phyloP scores from a whole-genome alignment of 2,113 vertebrate genomes.

The Rhinichthys klamathensis region DNA sequence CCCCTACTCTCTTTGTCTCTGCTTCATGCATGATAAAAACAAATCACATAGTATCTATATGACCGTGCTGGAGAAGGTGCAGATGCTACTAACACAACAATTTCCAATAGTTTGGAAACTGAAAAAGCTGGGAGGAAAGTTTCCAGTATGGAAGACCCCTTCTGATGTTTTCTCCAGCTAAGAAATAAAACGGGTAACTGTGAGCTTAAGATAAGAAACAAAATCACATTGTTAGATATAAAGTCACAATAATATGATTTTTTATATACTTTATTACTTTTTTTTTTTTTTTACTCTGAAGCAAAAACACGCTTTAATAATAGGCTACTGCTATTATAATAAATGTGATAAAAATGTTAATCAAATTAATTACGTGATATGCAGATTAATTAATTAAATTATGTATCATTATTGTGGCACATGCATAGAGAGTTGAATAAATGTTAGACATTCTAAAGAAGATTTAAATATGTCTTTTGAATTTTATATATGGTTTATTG shows the following conservation, averaged over 20 bases:
- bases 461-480: too few relatives aligned
- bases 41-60: not conserved
- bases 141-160: not conserved
- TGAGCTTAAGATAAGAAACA: not conserved
- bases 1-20: not conserved
- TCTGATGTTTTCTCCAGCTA: not conserved
- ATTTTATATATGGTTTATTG: too few relatives aligned
- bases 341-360: not conserved
- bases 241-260: not conserved
- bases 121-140: not conserved
- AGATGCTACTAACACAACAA: not conserved
- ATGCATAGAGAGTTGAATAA: too few relatives aligned
- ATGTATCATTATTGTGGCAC: too few relatives aligned
- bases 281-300: too few relatives aligned
- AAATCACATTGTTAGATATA: not conserved
- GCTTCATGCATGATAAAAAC: slow-evolving; percentile 6
- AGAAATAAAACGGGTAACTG: not conserved
- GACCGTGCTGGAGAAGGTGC: not conserved
- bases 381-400: too few relatives aligned
- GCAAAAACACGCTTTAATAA: not conserved
- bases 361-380: not conserved
- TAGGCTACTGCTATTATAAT: not conserved
- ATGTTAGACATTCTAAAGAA: too few relatives aligned
- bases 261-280: not conserved
- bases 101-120: not conserved